These are phyloP conservation scores for Globodera rostochiensis DNA, from an alignment of 1,140 invertebrate species.

Conservation along the genomic window DNA sequence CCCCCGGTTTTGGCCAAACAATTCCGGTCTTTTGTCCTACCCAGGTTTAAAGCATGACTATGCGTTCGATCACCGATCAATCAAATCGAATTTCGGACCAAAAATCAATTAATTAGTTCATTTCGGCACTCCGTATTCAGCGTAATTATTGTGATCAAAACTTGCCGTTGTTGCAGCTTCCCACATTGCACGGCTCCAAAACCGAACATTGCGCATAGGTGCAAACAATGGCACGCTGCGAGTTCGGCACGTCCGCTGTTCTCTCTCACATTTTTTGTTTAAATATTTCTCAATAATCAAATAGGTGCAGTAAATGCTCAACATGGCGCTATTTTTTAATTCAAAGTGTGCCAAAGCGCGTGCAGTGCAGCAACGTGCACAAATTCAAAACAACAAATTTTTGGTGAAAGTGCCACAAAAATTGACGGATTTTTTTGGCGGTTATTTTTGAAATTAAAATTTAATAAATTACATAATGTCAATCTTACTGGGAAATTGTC, in stretches of 20 bases:
- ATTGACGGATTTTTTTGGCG: background rate
- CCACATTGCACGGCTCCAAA: constrained; percentile 53
- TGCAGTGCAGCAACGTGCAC: background rate
- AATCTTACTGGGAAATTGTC: constrained; percentile 28
- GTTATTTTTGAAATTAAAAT: background rate
- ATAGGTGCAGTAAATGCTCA: constrained; percentile 4
- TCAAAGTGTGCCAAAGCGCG: background rate
- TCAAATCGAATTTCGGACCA: too few species aligned
- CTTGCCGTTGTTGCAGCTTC: constrained; percentile 64
- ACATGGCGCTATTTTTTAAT: background rate
- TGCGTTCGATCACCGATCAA: too few species aligned
- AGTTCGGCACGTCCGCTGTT: background rate
- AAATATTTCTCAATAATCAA: background rate
- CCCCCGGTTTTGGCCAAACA: too few species aligned
- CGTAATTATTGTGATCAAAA: constrained; percentile 4
- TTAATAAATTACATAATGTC: background rate
- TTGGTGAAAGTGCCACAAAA: background rate
- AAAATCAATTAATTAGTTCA: too few species aligned
- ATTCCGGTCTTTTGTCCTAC: too few species aligned
- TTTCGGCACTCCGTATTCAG: too few species aligned
- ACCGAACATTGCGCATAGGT: constrained; percentile 59
- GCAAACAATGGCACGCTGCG: constrained; percentile 53
- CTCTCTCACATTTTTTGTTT: background rate
- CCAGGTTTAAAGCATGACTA: too few species aligned
- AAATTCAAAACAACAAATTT: constrained; percentile 7